Conservation (phyloP, 35 echinoderm and acorn worm species). For the Apostichopus japonicus region DNA sequence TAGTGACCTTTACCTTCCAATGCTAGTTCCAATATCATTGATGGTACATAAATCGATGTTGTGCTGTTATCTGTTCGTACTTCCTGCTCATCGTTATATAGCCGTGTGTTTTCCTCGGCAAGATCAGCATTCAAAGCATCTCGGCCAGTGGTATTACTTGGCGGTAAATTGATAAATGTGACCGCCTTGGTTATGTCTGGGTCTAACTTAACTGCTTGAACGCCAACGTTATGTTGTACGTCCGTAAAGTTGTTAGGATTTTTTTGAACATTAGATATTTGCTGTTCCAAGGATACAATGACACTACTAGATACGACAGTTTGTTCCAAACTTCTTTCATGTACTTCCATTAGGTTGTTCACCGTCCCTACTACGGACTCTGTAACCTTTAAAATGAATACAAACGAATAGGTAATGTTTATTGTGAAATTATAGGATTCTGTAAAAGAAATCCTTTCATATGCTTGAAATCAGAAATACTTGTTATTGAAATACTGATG, state of each 20-base stretch:
- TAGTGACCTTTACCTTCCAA: background rate
- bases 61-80: background rate
- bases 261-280: constrained; percentile 42
- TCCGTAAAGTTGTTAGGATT: constrained; percentile 36
- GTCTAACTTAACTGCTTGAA: constrained; percentile 28
- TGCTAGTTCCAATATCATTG: background rate
- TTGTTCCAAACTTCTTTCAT: background rate
- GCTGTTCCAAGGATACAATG: background rate
- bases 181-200: background rate
- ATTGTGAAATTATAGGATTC: too few species aligned
- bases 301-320: background rate
- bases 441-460: too few species aligned
- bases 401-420: too few species aligned
- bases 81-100: constrained; percentile 8
- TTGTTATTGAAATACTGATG: too few species aligned
- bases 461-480: too few species aligned
- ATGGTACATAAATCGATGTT: background rate
- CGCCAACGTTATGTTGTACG: background rate
- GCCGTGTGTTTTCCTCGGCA: background rate
- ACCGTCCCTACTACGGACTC: constrained; percentile 33
- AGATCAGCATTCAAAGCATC: background rate
- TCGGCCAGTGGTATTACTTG: background rate
- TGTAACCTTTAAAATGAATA: background rate
- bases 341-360: constrained; percentile 14
- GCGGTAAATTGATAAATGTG: background rate